A percentile compares a stretch with the other conserved stretches of the same genome.
phyloP scores from a whole-genome alignment of 1,140 invertebrate genomes.

The Hylyphantes graminicola region DNA sequence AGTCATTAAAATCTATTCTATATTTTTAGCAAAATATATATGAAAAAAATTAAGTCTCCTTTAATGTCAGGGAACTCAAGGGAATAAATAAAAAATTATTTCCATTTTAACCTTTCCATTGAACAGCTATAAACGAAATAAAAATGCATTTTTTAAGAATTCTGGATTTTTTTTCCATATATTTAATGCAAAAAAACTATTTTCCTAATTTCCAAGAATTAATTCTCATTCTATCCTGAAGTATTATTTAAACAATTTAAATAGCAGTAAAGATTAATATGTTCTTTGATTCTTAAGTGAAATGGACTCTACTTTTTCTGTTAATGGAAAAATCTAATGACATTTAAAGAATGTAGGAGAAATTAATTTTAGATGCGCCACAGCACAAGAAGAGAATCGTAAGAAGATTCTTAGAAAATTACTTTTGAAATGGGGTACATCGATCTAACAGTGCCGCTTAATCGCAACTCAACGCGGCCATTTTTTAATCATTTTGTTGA shows the following conservation, averaged over 20 bases:
- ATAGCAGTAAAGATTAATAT: constrained; percentile 24
- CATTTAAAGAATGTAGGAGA: constrained; percentile 35
- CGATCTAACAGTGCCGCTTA: constrained; percentile 23
- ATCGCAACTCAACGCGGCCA: constrained; percentile 22
- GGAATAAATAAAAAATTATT: no score
- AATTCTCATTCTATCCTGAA: not conserved
- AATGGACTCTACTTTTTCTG: not conserved
- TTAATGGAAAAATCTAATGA: constrained; percentile 45
- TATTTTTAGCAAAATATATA: no score
- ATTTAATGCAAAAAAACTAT: no score
- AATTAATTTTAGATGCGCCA: constrained; percentile 48
- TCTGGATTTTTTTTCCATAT: no score
- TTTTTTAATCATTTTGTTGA: constrained; percentile 22
- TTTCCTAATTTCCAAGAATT: no score
- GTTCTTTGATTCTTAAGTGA: constrained; percentile 15
- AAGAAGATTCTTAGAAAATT: constrained; percentile 35
- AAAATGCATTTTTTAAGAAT: no score
- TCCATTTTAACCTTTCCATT: no score
- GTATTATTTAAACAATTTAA: constrained; percentile 44
- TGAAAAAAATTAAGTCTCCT: no score
- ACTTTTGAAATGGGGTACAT: constrained; percentile 31
- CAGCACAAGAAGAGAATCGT: not conserved
- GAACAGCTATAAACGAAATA: no score
- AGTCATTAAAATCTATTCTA: no score
- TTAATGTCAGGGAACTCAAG: no score